These are phyloP conservation scores for Noturus placidus DNA, from an alignment of 2,113 vertebrate genomes.

Conservation along the genomic window DNA sequence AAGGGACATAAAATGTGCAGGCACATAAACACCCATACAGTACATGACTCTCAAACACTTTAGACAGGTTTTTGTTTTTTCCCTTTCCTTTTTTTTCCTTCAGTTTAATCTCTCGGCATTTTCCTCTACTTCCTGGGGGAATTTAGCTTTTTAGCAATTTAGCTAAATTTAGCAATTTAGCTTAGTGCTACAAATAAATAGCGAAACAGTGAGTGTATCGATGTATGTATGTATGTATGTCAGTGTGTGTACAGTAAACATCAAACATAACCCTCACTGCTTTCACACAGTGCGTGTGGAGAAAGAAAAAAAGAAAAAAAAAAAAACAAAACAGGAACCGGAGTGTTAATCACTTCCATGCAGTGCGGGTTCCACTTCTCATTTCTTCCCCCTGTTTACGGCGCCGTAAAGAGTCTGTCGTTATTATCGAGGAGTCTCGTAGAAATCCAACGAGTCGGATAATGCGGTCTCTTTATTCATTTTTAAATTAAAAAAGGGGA, in stretches of 20 bases:
- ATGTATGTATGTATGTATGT: neutral
- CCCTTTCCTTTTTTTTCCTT: too few relatives aligned
- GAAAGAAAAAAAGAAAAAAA: too few relatives aligned
- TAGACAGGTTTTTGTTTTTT: neutral
- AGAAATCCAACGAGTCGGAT: neutral
- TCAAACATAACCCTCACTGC: slow-evolving; percentile 5
- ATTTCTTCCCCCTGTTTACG: neutral
- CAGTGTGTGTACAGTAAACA: neutral
- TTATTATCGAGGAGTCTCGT: neutral
- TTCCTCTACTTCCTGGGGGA: neutral
- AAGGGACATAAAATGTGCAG: neutral
- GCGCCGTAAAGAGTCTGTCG: neutral
- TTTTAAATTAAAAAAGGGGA: slow-evolving; percentile 22
- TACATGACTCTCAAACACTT: neutral
- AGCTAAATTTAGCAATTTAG: neutral
- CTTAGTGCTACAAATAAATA: neutral
- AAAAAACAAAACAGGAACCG: neutral
- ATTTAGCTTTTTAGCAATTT: too few relatives aligned
- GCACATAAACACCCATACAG: neutral
- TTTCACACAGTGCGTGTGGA: neutral
- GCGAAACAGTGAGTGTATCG: neutral
- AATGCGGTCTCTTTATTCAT: too few relatives aligned
- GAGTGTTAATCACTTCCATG: slow-evolving; percentile 34
- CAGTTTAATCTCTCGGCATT: neutral
- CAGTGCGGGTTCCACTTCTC: slow-evolving; percentile 21